Conservation (phyloP, 2,888 invertebrate species). For the Nycteola revayana region DNA sequence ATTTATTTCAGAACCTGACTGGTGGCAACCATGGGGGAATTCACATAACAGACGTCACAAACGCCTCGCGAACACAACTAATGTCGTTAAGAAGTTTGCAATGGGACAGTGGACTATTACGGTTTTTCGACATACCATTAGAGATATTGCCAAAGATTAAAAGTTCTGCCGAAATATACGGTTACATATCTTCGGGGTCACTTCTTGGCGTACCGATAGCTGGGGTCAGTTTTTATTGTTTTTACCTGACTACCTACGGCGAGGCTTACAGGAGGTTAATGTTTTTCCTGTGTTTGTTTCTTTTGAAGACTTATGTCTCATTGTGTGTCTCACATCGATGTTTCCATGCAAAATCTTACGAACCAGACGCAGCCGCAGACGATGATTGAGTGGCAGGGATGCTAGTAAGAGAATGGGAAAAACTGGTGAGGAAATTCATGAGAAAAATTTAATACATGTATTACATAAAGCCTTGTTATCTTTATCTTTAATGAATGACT, state of each 20-base stretch:
- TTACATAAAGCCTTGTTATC: too few relatives aligned
- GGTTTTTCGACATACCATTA: slow-evolving; percentile 93
- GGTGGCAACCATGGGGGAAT: slow-evolving; percentile 80
- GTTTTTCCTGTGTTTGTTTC: slow-evolving; percentile 24
- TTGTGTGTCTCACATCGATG: background rate
- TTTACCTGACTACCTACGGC: slow-evolving; percentile 17
- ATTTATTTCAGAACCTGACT: slow-evolving; percentile 78
- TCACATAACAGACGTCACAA: slow-evolving; percentile 97
- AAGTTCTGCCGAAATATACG: slow-evolving; percentile 96
- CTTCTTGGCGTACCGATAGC: slow-evolving; percentile 92
- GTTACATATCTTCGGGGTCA: slow-evolving; percentile 87
- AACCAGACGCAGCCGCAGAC: too few relatives aligned
- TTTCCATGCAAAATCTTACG: background rate
- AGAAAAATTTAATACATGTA: too few relatives aligned
- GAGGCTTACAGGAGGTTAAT: slow-evolving; percentile 27
- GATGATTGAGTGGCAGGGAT: too few relatives aligned
- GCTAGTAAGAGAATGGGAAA: too few relatives aligned
- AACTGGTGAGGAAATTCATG: too few relatives aligned
- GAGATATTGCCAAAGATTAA: slow-evolving; percentile 93
- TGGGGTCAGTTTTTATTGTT: slow-evolving; percentile 84
- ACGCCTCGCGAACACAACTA: slow-evolving; percentile 97
- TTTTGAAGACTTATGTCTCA: slow-evolving; percentile 2
- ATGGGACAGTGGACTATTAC: slow-evolving; percentile 94
- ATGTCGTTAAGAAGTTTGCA: slow-evolving; percentile 95
- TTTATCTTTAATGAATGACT: too few relatives aligned